Percentiles rank a stretch among this genome's conserved stretches.
Conservation (phyloP, 23 tunicate genomes). For the Clavelina lepadiformis region DNA sequence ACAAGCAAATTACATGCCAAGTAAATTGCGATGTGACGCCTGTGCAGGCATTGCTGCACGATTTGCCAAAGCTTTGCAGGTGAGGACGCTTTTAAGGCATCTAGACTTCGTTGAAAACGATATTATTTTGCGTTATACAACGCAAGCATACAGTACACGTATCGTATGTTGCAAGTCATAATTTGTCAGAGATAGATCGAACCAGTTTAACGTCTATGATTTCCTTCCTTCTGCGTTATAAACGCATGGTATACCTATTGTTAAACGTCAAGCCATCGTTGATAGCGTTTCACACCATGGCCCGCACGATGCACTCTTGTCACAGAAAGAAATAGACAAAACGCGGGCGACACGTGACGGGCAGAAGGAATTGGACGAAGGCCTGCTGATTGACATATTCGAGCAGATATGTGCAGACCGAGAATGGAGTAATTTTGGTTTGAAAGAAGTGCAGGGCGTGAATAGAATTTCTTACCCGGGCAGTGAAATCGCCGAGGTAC, state of each 20-base stretch:
- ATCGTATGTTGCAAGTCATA: too few relatives aligned
- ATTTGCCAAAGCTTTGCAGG: conserved; percentile 37
- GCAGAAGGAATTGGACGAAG: conserved; percentile 58
- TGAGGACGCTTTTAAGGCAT: too few relatives aligned
- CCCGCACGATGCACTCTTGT: neutral
- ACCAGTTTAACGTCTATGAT: too few relatives aligned
- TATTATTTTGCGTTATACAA: too few relatives aligned
- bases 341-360: conserved; percentile 36
- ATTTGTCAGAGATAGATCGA: too few relatives aligned
- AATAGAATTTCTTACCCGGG: conserved; percentile 69
- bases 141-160: too few relatives aligned
- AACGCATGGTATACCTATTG: too few relatives aligned
- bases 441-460: conserved; percentile 77
- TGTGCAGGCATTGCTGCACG: conserved; percentile 49
- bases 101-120: too few relatives aligned
- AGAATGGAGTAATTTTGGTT: conserved; percentile 60
- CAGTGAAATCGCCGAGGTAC: conserved; percentile 31
- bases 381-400: conserved; percentile 52
- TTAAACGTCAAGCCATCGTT: too few relatives aligned
- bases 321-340: conserved; percentile 64
- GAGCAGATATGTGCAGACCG: conserved; percentile 66
- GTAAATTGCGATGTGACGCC: conserved; percentile 61
- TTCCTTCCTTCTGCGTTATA: too few relatives aligned
- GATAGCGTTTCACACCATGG: too few relatives aligned
- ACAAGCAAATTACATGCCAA: conserved; percentile 69